Evolutionary conservation across 2,888 invertebrate species (phyloP).

Genomic region (Pammene aurita): DNA sequence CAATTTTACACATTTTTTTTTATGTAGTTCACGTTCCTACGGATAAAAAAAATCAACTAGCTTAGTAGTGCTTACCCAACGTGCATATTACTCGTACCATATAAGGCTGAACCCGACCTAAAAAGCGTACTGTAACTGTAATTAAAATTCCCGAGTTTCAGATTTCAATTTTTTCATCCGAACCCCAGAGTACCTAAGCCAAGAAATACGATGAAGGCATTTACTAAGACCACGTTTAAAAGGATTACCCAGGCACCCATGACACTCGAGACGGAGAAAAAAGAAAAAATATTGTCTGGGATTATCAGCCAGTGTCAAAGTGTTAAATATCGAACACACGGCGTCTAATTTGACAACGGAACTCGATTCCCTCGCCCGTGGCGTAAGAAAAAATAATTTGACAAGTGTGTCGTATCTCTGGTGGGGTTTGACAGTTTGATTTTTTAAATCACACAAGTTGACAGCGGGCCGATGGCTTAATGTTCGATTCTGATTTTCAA

Average conservation of each 20-base stretch:
- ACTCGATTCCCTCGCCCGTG: constrained; percentile 52
- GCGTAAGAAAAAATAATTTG: constrained; percentile 68
- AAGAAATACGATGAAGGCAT: constrained; percentile 75
- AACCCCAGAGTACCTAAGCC: constrained; percentile 54
- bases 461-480: constrained; percentile 64
- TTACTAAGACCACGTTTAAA: constrained; percentile 73
- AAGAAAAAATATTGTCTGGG: constrained; percentile 72
- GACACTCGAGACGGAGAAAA: constrained; percentile 69
- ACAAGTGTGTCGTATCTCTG: constrained; percentile 78
- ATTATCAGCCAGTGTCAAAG: constrained; percentile 83
- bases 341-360: constrained; percentile 80
- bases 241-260: constrained; percentile 77
- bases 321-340: constrained; percentile 82
- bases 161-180: constrained; percentile 64
- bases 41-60: too few relatives aligned
- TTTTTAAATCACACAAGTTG: constrained; percentile 61
- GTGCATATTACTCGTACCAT: not conserved
- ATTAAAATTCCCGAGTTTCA: constrained; percentile 54
- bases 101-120: not conserved
- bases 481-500: constrained; percentile 68
- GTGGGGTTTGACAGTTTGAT: constrained; percentile 76
- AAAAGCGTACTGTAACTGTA: constrained; percentile 44
- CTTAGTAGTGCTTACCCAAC: not conserved
- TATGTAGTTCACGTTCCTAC: too few relatives aligned
- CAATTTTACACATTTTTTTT: too few relatives aligned